Evolutionary conservation across 1,140 invertebrate species (phyloP).

Genomic region (Anoplophora glabripennis): DNA sequence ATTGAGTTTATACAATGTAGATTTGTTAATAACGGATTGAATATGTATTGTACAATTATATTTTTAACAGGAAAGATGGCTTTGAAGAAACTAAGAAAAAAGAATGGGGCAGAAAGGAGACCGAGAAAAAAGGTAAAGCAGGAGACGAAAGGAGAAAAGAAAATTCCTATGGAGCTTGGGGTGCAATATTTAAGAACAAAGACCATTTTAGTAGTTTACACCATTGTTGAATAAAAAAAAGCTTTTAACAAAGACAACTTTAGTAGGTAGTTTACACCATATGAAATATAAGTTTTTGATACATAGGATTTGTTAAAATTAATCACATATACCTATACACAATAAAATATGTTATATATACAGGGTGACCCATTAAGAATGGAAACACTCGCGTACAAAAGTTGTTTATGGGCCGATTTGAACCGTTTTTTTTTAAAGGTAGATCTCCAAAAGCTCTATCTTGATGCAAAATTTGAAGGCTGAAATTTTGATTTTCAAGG

Average conservation of each 20-base stretch:
- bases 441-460: too few species aligned
- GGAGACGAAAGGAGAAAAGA: constrained; percentile 13
- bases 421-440: too few species aligned
- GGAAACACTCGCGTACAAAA: too few species aligned
- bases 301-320: not conserved
- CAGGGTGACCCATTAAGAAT: too few species aligned
- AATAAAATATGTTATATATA: not conserved
- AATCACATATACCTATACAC: not conserved
- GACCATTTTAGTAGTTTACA: constrained; percentile 69
- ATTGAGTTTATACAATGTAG: not conserved
- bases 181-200: constrained; percentile 68
- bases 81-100: constrained; percentile 2
- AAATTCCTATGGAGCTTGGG: constrained; percentile 55
- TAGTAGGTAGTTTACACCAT: not conserved
- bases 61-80: not conserved
- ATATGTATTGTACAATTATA: not conserved
- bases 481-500: too few species aligned
- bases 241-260: not conserved
- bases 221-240: constrained; percentile 51
- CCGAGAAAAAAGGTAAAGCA: not conserved
- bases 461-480: too few species aligned
- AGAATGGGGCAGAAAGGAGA: not conserved
- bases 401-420: too few species aligned
- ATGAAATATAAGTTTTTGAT: not conserved
- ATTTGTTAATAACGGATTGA: not conserved